Evolutionary conservation across 2,113 vertebrate genomes (phyloP).

Genomic region (Halcyon malimbica): DNA sequence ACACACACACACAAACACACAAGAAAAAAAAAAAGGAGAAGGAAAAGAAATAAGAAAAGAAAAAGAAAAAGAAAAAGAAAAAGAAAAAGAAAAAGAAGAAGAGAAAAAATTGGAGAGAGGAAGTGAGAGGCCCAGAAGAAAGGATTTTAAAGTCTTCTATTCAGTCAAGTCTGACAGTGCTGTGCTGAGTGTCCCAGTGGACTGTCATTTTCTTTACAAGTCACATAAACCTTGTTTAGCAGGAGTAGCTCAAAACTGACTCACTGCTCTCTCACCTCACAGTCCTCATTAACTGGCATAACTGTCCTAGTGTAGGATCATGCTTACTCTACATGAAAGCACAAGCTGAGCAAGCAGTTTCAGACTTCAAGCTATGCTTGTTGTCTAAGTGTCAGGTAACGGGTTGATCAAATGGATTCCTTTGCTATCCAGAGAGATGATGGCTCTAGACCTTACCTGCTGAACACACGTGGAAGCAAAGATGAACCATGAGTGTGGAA

Average conservation of each 20-base stretch:
- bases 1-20: too few species aligned
- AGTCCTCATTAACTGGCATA: background rate
- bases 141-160: background rate
- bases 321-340: background rate
- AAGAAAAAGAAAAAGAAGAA: too few species aligned
- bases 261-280: background rate
- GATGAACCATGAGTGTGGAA: background rate
- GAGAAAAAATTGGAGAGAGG: background rate
- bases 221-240: background rate
- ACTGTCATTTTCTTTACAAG: background rate
- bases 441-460: background rate
- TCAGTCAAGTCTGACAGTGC: background rate
- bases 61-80: too few species aligned
- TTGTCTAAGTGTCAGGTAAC: background rate
- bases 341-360: background rate
- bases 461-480: background rate
- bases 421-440: background rate
- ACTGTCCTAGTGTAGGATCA: background rate
- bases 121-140: background rate
- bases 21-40: too few species aligned
- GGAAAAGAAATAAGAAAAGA: too few species aligned
- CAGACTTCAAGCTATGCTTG: background rate
- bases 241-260: background rate
- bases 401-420: background rate
- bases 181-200: background rate